Conservation (phyloP, 1,140 invertebrate genomes). For the Drosophila mayri region DNA sequence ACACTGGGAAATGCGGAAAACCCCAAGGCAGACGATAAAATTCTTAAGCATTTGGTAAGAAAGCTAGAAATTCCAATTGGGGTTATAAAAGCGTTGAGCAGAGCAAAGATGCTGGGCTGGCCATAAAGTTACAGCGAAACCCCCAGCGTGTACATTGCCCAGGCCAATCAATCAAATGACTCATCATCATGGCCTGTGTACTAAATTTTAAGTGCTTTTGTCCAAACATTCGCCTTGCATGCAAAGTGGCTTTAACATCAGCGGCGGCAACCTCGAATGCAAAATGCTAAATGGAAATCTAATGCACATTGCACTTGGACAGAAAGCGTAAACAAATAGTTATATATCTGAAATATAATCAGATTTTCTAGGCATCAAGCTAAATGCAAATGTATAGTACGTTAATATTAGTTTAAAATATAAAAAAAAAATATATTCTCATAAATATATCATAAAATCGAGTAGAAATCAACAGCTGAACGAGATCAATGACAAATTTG, state of each 20-base stretch:
- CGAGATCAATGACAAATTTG: slow-evolving; percentile 32
- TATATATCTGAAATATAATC: background rate
- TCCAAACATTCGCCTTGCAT: slow-evolving; percentile 17
- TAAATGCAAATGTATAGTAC: no score
- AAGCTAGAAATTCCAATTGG: slow-evolving; percentile 13
- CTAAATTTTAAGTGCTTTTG: slow-evolving; percentile 18
- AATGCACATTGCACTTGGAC: slow-evolving; percentile 18
- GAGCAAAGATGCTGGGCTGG: slow-evolving; percentile 5
- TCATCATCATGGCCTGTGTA: slow-evolving; percentile 12
- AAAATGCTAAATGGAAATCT: slow-evolving; percentile 21
- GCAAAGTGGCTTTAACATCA: slow-evolving; percentile 11
- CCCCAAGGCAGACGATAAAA: slow-evolving; percentile 31
- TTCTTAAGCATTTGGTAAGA: slow-evolving; percentile 30
- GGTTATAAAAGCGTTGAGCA: background rate
- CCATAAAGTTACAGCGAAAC: background rate
- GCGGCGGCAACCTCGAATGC: slow-evolving; percentile 6
- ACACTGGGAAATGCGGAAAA: slow-evolving; percentile 37
- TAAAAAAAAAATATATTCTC: no score
- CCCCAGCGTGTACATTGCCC: background rate
- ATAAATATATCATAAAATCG: slow-evolving; percentile 1
- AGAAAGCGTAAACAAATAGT: slow-evolving; percentile 6
- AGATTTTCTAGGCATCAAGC: background rate
- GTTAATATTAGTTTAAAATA: no score
- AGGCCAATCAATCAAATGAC: slow-evolving; percentile 15
- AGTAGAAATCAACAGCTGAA: slow-evolving; percentile 1